Evolutionary conservation across 92 coral and sea anemone species (phyloP), one percentile per base, ranked within the genome.

Genomic region (Blastomussa wellsi): DNA sequence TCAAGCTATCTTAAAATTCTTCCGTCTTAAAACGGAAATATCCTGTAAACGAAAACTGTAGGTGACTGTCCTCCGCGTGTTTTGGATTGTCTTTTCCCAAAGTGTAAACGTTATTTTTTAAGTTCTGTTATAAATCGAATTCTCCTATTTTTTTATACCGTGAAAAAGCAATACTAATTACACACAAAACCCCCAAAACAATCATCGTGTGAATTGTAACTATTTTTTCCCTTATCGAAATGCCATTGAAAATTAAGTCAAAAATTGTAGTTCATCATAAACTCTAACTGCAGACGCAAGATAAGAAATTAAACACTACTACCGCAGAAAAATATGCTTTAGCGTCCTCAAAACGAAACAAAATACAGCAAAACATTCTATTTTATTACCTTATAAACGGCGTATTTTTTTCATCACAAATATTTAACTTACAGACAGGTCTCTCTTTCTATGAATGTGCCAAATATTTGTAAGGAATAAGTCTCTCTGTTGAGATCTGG

Each of bases 1-100:
- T 71, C 52, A 19, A 20, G 51, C 48, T 51, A 71, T 70, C 53
- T 26, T 70, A 72, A 82, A 57, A 47, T 70, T 48, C 48, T 81
- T 81, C 85, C 35, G 76, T n/a, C 49, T 0, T 3, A 37, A 41
- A n/a, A 37, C 28, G 35, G 20, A 11, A 49, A 82, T 48, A 37
- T 82, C 48, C 69, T 51, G 31, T 51, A 82, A 52, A 70, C 31
- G 68, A 29, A 39, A 1, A 41, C 17, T 52, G 41, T n/a, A n/a
- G n/a, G n/a, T 9, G 75, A 1, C 44, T 17, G 13, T 70, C 37
- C 16, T 19, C 24, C 17, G 60, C 33, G 37, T 15, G 1, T 33
- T 71, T 38, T 53, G 24, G 12, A 53, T 10, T 67, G 26, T 49
- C 77, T n/a, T 38, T 62, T 26, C 9, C n/a, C 51, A 59, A 29